Evolutionary conservation across 2,797 vertebrate species (phyloP), one percentile per base, ranked within the genome.

Genomic region (Etheostoma perlongum): DNA sequence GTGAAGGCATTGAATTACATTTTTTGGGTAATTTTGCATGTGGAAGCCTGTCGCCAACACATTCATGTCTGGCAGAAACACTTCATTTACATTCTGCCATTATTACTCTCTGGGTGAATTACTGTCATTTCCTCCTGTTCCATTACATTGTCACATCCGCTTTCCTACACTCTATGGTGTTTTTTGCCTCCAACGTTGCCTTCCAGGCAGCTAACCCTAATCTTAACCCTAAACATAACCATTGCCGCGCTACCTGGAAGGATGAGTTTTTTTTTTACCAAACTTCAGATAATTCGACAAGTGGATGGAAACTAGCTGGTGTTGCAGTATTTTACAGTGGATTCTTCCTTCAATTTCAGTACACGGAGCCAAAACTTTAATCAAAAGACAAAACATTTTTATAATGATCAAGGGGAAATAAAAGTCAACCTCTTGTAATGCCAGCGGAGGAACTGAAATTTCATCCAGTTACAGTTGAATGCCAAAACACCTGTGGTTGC

Each of bases 401-500:
- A 30, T 1, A 30, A 30, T 30, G 30, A 6, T 30, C 5, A 3
- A 5, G 30, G 30, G 30, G 30, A 30, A 30, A 30, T 5, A 27
- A 64, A 68, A 19, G 40, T 27, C 4, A 19, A 53, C 54, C n/a
- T 68, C 42, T 36, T 11, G 23, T 25, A 21, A 42, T 14, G 21
- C 40, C 15, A 46, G 21, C 23, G 44, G 44, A 49, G 18, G 30
- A 74, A 57, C 15, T 67, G 19, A 66, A 44, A 72, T 36, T 27
- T 33, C 44, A n/a, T 61, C 68, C 55, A 13, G 40, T 46, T 47
- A 63, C 44, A 15, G 53, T 65, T 42, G 19, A 54, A 10, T 1
- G 44, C 51, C 18, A 16, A 48, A 62, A 59, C 81, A 81, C 78
- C 77, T 84, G 78, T 79, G 54, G 85, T 18, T 46, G 44, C 62